Evolutionary conservation across 2,797 vertebrate genomes (phyloP).

Genomic region (Varecia variegata): DNA sequence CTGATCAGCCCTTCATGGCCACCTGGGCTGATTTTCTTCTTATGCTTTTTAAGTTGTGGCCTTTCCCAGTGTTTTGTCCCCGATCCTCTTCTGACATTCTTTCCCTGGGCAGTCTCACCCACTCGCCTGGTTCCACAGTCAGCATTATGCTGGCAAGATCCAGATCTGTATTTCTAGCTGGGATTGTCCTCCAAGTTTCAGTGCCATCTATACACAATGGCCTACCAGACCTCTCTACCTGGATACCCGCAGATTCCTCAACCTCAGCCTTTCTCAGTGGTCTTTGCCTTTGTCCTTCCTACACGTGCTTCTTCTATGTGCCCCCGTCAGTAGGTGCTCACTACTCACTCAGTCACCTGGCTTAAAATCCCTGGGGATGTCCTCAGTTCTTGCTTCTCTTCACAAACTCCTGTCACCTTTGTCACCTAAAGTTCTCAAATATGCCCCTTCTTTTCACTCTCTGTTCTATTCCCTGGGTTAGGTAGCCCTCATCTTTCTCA

Average conservation of each 20-base stretch:
- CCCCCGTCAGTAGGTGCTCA: too few relatives aligned
- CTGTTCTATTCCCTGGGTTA: not conserved
- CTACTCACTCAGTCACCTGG: not conserved
- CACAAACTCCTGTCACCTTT: not conserved
- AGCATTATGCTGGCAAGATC: not conserved
- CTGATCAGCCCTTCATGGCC: not conserved
- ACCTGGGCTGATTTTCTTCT: not conserved
- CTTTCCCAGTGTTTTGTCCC: not conserved
- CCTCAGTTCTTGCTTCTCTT: not conserved
- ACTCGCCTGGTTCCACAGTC: not conserved
- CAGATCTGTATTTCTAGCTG: not conserved
- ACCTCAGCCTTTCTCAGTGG: not conserved
- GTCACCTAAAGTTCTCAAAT: not conserved
- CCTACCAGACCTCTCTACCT: not conserved
- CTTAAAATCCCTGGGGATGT: not conserved
- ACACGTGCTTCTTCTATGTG: fast-evolving
- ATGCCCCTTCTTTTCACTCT: not conserved
- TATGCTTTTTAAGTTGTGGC: not conserved
- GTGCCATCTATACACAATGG: too few relatives aligned
- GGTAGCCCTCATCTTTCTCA: not conserved
- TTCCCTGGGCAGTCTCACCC: not conserved
- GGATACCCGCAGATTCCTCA: too few relatives aligned
- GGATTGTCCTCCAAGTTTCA: not conserved
- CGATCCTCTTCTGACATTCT: not conserved
- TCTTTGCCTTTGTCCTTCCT: not conserved